phyloP scores from a whole-genome alignment of 2,888 invertebrate genomes.

The Chorisops tibialis region DNA sequence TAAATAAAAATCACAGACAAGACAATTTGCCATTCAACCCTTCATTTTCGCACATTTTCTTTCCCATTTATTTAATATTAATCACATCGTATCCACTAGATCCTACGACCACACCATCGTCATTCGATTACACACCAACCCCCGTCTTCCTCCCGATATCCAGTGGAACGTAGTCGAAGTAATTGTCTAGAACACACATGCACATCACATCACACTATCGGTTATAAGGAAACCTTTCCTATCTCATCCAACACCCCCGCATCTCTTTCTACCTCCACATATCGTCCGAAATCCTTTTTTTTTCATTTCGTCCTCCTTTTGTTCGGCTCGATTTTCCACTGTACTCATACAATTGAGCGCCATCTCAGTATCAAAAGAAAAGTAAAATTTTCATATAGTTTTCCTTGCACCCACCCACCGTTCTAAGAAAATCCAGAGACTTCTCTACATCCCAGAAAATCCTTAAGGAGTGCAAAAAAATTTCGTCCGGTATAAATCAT shows the following conservation, averaged over 20 bases:
- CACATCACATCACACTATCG: too few relatives aligned
- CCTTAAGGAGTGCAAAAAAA: not conserved
- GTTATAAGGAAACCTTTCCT: too few relatives aligned
- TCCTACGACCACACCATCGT: constrained; percentile 21
- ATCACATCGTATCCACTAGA: constrained; percentile 33
- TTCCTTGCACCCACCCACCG: not conserved
- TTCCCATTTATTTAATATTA: constrained; percentile 34
- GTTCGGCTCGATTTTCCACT: not conserved
- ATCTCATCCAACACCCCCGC: too few relatives aligned
- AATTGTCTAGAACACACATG: constrained; percentile 28
- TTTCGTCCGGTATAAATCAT: constrained; percentile 26
- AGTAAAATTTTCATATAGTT: not conserved
- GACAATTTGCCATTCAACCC: constrained; percentile 35
- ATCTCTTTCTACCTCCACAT: not conserved
- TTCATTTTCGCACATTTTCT: constrained; percentile 35
- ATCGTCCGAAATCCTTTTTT: constrained; percentile 7
- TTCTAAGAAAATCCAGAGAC: not conserved
- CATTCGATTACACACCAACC: constrained; percentile 22
- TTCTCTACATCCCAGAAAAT: not conserved
- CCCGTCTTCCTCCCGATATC: not conserved
- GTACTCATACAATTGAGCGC: too few relatives aligned
- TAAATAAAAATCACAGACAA: constrained; percentile 35
- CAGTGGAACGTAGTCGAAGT: constrained; percentile 32
- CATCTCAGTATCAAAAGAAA: too few relatives aligned
- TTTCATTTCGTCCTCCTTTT: not conserved